phyloP scores from a whole-genome alignment of 2,888 invertebrate genomes.

The Aelia acuminata region DNA sequence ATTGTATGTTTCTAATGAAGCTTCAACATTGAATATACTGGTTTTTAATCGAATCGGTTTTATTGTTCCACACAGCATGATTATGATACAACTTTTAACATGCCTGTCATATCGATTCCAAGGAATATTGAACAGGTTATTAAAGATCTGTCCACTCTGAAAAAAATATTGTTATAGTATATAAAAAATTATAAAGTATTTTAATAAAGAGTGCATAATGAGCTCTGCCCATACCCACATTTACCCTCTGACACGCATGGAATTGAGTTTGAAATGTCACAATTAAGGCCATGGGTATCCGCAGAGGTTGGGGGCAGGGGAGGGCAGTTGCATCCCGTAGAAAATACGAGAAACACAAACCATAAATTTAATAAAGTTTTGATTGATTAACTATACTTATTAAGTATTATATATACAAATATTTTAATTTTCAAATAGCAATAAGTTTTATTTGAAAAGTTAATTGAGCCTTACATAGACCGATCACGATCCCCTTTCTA shows the following conservation, averaged over 20 bases:
- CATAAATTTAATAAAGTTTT: too few relatives aligned
- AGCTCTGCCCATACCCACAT: not conserved
- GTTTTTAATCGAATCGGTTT: conserved; percentile 45
- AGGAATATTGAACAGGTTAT: conserved; percentile 13
- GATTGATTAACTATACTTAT: too few relatives aligned
- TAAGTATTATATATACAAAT: too few relatives aligned
- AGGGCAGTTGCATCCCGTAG: too few relatives aligned
- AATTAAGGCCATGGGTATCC: too few relatives aligned
- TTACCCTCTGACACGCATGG: not conserved
- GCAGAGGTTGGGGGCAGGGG: too few relatives aligned
- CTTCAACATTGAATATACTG: conserved; percentile 48
- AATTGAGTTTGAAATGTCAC: not conserved
- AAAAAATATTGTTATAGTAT: not conserved
- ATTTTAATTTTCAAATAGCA: too few relatives aligned
- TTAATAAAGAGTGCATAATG: not conserved
- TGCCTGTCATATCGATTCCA: conserved; percentile 14
- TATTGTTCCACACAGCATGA: conserved; percentile 45
- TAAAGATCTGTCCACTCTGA: conserved; percentile 25
- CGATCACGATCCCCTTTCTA: too few relatives aligned
- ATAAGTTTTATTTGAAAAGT: too few relatives aligned
- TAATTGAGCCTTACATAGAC: too few relatives aligned
- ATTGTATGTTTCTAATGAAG: conserved; percentile 54
- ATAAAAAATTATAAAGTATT: not conserved
- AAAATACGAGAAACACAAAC: too few relatives aligned
- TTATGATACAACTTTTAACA: not conserved